Base-by-base conservation (phyloP, 2,888 invertebrate genomes). In the Helleia helle region DNA sequence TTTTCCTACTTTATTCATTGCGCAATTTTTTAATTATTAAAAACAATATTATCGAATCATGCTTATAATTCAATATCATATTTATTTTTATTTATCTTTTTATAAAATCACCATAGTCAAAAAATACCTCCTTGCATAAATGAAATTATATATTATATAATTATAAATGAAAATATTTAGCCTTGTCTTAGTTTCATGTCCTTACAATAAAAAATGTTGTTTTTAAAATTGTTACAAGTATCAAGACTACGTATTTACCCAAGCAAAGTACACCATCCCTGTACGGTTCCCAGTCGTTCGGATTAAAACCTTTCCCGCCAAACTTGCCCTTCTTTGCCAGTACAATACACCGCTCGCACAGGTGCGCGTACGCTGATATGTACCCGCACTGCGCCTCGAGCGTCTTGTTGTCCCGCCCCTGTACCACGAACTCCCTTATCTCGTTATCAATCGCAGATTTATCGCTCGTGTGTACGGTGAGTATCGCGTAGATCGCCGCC, bases 351-450 rank as follows among this genome's bases (percentile, higher is more conserved):
- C 91, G 74, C 63, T 93, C 92, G 43, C 93, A 87, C 48, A 90
- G 84, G 65, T 90, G 88, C 5, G 93, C 90, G 34, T 93, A 74
- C 5, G 91, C 91, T 36, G 92, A 64, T 41, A 94, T 64, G 43
- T 91, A 90, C 0, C 96, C 96, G 54, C 95, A 94, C 58, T 93
- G 93, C 3, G 87, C 73, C 65, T 94, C 93, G 43, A 93, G 65
- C 43, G 79, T 88, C 74, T 90, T 89, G 54, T 86, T 86, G 41
- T 65, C 79, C 26, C 69, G 69, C 0, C 77, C 74, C 64, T 87
- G 81, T 46, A 69, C 68, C 37, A 88, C 77, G 41, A 91, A 77
- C 53, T 88, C 86, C 8, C 62, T 74, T 1, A 86, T 71, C 48
- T 86, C 80, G 13, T 80, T 80, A 30, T 89, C 88, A 46, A 85